These are phyloP conservation scores for Campylorhamphus procurvoides DNA, from an alignment of 2,113 vertebrate species.

Conservation along the genomic window DNA sequence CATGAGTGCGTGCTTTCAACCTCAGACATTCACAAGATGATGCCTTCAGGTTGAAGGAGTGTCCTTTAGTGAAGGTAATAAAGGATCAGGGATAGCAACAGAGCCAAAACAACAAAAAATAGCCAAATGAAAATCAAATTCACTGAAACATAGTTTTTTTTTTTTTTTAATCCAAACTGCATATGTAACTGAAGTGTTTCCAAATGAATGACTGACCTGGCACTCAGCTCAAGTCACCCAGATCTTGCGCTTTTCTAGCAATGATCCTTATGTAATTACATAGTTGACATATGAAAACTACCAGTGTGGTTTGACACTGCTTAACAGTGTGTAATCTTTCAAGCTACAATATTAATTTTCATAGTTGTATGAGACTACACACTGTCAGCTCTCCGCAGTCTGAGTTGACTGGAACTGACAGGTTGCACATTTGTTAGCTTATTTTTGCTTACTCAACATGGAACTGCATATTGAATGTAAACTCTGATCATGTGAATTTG, in stretches of 20 bases:
- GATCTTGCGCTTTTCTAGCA: slow-evolving; percentile 52
- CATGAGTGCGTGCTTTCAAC: background rate
- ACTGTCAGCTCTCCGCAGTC: slow-evolving; percentile 27
- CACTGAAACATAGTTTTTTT: background rate
- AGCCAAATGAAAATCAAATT: background rate
- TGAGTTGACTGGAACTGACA: slow-evolving; percentile 28
- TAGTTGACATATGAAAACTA: slow-evolving; percentile 50
- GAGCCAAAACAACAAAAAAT: background rate
- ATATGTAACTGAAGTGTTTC: background rate
- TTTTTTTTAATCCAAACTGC: background rate
- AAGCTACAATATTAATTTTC: slow-evolving; percentile 48
- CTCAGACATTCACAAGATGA: background rate
- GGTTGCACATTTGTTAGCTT: slow-evolving; percentile 53
- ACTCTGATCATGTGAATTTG: background rate
- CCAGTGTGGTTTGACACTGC: slow-evolving; percentile 32
- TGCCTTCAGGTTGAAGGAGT: background rate
- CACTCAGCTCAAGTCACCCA: slow-evolving; percentile 5
- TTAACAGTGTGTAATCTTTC: slow-evolving; percentile 60
- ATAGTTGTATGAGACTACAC: background rate
- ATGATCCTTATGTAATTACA: slow-evolving; percentile 50
- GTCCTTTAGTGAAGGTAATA: background rate
- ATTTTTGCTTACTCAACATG: slow-evolving; percentile 47
- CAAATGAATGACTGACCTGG: slow-evolving; percentile 26
- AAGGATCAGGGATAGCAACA: background rate
- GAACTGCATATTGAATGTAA: slow-evolving; percentile 21